Base-by-base conservation (phyloP, 2,888 invertebrate genomes). In the Belgica antarctica region DNA sequence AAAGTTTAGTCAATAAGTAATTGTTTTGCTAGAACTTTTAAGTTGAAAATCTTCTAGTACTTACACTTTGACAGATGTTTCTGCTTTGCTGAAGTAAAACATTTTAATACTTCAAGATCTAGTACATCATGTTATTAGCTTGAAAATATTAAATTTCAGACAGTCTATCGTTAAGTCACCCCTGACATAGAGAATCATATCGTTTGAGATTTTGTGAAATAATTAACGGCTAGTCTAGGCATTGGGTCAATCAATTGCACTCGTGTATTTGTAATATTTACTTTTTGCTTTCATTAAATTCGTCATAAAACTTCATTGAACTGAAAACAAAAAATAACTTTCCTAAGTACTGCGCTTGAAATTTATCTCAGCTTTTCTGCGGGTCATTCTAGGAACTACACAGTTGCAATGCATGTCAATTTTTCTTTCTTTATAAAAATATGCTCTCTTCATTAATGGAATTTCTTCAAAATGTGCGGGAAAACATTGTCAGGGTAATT, bases 231-330 rank as follows among this genome's bases (percentile, higher is more conserved):
- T 41, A 41, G 12, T 41, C 15, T 41, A 41, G 52, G 52, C 22
- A 19, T 52, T 52, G 52, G 24, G 8, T 22, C 12, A 2, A 52
- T 52, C 52, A 52, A 52, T 52, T 52, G 52, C 52, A 52, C 52
- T 52, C 52, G 24, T 22, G 8, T 52, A 34, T 52, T 52, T 24
- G 52, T 34, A 8, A 34, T 8, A 34, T 22, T 52, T 52, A 19
- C 4, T 10, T 52, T 22, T 52, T 52, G 12, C 12, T 52, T 41
- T 41, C 41, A 24, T 34, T 52, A 52, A 52, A 52, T 52, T 52
- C 52, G 52, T 52, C 52, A 19, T 10, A n/a, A n/a, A n/a, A 15
- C n/a, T 41, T 41, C 41, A 41, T 41, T 5, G 41, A 41, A 2
- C n/a, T 3, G 41, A n/a, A 41, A 41, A 15, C 41, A 22, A 52